These are phyloP conservation scores for Platerodrilus igneus DNA, from an alignment of 2,888 invertebrate species.

Conservation along the genomic window DNA sequence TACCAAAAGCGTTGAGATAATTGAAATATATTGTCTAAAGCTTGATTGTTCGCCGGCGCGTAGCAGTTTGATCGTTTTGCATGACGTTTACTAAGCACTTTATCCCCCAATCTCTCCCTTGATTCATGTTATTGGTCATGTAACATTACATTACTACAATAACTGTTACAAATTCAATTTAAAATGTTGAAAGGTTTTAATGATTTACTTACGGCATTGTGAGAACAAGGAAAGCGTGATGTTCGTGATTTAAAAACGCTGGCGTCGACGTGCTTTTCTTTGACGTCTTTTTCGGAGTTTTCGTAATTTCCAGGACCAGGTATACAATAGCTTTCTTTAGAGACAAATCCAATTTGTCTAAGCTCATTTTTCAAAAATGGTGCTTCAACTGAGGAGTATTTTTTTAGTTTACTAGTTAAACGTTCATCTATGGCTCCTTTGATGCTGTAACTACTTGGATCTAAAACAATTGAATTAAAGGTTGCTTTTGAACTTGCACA, in stretches of 20 bases:
- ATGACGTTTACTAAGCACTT: conserved; percentile 34
- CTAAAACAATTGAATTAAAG: too few relatives aligned
- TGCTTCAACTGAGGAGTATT: conserved; percentile 19
- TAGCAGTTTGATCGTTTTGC: conserved; percentile 33
- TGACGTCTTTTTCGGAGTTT: conserved; percentile 17
- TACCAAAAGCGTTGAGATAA: conserved; percentile 41
- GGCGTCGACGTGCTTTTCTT: conserved; percentile 11
- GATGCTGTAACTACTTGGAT: conserved; percentile 30
- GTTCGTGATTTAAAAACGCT: conserved; percentile 30
- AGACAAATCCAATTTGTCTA: conserved; percentile 26
- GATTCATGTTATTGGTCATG: conserved; percentile 40
- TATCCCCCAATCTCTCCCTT: conserved; percentile 26
- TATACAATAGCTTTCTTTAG: conserved; percentile 23
- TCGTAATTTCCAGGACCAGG: conserved; percentile 35
- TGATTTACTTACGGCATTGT: conserved; percentile 22
- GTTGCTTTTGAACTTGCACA: too few relatives aligned
- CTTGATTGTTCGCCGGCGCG: conserved; percentile 41
- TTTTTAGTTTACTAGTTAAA: conserved; percentile 23
- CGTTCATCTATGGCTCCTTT: conserved; percentile 28
- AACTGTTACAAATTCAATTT: too few relatives aligned
- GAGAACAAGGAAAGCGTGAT: conserved; percentile 19
- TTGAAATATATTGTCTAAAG: conserved; percentile 48
- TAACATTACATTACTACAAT: too few relatives aligned
- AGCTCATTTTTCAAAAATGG: conserved; percentile 33
- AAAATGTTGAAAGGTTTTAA: neutral